Conservation (phyloP, 2,888 invertebrate genomes). For the Atherix ibis region DNA sequence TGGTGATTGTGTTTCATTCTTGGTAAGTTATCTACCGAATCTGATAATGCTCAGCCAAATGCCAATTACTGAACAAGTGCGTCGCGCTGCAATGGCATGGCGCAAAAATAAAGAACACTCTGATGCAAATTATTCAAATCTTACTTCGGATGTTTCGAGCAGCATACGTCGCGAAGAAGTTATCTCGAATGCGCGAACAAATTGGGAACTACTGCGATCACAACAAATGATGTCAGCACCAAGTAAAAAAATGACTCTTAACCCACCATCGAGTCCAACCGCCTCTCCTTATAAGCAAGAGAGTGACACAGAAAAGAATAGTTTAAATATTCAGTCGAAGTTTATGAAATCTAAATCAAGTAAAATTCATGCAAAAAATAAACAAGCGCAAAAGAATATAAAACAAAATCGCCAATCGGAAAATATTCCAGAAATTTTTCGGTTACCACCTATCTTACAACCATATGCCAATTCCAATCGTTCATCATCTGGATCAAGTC, state of each 20-base stretch:
- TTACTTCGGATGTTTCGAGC: slow-evolving; percentile 36
- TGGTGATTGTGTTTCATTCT: slow-evolving; percentile 67
- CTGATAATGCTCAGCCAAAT: slow-evolving; percentile 57
- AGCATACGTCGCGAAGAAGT: slow-evolving; percentile 60
- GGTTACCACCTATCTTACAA: slow-evolving; percentile 53
- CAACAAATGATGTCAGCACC: slow-evolving; percentile 29
- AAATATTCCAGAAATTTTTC: slow-evolving; percentile 35
- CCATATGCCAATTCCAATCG: slow-evolving; percentile 41
- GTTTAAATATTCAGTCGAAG: neutral
- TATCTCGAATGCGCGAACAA: slow-evolving; percentile 72
- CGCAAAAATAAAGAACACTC: slow-evolving; percentile 57
- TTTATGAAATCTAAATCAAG: neutral
- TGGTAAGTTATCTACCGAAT: slow-evolving; percentile 64
- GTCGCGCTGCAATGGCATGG: slow-evolving; percentile 67
- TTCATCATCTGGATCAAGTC: slow-evolving; percentile 44
- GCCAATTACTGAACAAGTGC: slow-evolving; percentile 64
- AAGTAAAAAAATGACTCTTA: neutral
- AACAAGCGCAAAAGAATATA: neutral
- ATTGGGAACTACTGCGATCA: slow-evolving; percentile 65
- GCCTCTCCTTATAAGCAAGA: neutral
- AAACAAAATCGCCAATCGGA: slow-evolving; percentile 2
- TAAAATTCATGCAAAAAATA: neutral
- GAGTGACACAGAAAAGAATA: neutral
- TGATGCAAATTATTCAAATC: slow-evolving; percentile 32
- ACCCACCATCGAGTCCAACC: neutral